Evolutionary conservation across 2,888 invertebrate species (phyloP).

Genomic region (Harmothoe impar): DNA sequence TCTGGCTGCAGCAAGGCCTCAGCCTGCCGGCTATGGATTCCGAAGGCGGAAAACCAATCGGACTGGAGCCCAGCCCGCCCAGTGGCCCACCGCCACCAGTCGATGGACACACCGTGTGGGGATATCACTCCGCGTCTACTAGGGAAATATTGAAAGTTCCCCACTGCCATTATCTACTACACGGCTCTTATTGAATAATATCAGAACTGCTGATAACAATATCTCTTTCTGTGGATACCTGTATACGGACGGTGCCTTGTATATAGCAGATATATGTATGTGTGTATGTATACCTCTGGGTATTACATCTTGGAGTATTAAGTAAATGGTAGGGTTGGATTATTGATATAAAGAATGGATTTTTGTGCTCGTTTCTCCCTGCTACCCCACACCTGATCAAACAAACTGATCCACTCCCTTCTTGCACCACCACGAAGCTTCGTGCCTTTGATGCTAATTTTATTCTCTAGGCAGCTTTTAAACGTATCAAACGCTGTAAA

Average conservation of each 20-base stretch:
- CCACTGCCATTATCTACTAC: not conserved
- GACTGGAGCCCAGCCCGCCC: not conserved
- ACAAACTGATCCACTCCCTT: not conserved
- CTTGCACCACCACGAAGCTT: not conserved
- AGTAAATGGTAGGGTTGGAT: not conserved
- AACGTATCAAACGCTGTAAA: conserved; percentile 13
- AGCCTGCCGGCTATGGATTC: not conserved
- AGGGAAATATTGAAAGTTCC: conserved; percentile 24
- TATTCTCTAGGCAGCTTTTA: conserved; percentile 7
- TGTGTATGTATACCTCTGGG: not conserved
- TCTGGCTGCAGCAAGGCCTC: not conserved
- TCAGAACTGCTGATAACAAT: not conserved
- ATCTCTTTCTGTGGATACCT: not conserved
- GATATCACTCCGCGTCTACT: not conserved
- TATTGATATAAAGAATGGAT: conserved; percentile 31
- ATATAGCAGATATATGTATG: not conserved
- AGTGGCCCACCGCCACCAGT: not conserved
- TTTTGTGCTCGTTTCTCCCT: not conserved
- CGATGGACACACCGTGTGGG: not conserved
- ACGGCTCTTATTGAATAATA: not conserved
- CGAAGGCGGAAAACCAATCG: conserved; percentile 27
- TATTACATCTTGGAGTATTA: not conserved
- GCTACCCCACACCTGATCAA: not conserved
- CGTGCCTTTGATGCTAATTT: conserved; percentile 17
- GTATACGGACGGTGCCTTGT: not conserved